Base-by-base conservation (phyloP, 2,797 vertebrate genomes). In the Gallirallus australis region DNA sequence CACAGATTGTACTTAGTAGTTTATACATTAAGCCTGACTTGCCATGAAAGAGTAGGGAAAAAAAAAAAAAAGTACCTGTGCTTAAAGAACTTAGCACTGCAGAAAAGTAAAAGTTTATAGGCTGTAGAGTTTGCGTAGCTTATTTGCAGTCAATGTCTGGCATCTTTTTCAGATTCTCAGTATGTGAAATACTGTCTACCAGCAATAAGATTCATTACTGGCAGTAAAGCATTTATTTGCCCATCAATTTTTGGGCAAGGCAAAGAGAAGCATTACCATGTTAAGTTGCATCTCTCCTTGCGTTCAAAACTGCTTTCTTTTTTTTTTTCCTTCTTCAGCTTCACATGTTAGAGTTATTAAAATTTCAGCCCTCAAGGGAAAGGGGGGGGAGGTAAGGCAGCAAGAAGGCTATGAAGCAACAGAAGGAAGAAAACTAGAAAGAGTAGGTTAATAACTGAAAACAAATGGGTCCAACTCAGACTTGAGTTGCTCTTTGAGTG, bases 281-380 rank as follows among this genome's bases (percentile, higher is more conserved):
- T 66, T 86, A 91, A 96, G 73, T 33, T 79, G 56, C 59, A 78
- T 83, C 47, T 31, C 35, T 83, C 73, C 25, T 63, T 82, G 25
- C 87, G 76, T 80, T 89, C 87, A 68, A 39, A 86, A 42, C 40
- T 39, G 50, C 4, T 15, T 52, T 27, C 30, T 28, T 53, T 28
- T 30, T 6, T 27, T 28, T 53, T 13, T 5, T 40, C 61, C 68
- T 33, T 3, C 18, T 71, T 83, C 59, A 90, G n/a, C n/a, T 17
- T 91, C 77, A 61, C 28, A 76, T 82, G 57, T 63, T 86, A 87
- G 69, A 86, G 59, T 82, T 91, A 82, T 71, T 89, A 93, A 94
- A 50, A 88, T 93, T 86, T 93, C 63, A 66, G 20, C 47, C 23
- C 66, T 76, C 57, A 33, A 80, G 69, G 80, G 35, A 85, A 70